Conservation (phyloP, 1,140 invertebrate species). For the Lordiphosa collinella region DNA sequence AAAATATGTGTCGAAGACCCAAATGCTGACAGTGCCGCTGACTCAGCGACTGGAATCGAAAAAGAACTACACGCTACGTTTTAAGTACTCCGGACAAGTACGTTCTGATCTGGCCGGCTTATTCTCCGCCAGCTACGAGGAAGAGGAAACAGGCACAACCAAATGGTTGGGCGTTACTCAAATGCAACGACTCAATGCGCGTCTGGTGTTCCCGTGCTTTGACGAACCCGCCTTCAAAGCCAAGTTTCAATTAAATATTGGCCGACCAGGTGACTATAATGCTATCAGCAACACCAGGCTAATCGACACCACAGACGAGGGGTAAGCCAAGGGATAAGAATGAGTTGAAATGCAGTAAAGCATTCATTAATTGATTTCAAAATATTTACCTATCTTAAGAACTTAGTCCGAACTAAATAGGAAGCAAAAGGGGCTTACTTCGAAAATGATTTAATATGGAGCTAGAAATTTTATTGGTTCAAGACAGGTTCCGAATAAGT, state of each 20-base stretch:
- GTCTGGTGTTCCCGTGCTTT: slow-evolving; percentile 93
- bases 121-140: slow-evolving; percentile 82
- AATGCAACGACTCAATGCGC: slow-evolving; percentile 90
- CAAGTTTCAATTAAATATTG: slow-evolving; percentile 85
- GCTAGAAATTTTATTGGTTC: too few species aligned
- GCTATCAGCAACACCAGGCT: slow-evolving; percentile 81
- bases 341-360: not conserved
- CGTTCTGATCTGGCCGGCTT: slow-evolving; percentile 81
- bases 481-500: too few species aligned
- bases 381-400: too few species aligned
- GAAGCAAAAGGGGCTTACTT: too few species aligned
- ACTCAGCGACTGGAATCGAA: slow-evolving; percentile 2
- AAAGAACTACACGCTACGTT: slow-evolving; percentile 30
- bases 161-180: slow-evolving; percentile 86
- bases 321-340: slow-evolving; percentile 14
- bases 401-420: too few species aligned
- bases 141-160: slow-evolving; percentile 57
- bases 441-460: too few species aligned
- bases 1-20: slow-evolving; percentile 33
- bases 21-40: slow-evolving; percentile 48
- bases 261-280: slow-evolving; percentile 81
- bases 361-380: too few species aligned
- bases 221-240: slow-evolving; percentile 94
- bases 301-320: slow-evolving; percentile 6
- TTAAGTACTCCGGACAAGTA: slow-evolving; percentile 79